Evolutionary conservation across 2,888 invertebrate genomes (phyloP).

Genomic region (Hirtodrosophila confusa): DNA sequence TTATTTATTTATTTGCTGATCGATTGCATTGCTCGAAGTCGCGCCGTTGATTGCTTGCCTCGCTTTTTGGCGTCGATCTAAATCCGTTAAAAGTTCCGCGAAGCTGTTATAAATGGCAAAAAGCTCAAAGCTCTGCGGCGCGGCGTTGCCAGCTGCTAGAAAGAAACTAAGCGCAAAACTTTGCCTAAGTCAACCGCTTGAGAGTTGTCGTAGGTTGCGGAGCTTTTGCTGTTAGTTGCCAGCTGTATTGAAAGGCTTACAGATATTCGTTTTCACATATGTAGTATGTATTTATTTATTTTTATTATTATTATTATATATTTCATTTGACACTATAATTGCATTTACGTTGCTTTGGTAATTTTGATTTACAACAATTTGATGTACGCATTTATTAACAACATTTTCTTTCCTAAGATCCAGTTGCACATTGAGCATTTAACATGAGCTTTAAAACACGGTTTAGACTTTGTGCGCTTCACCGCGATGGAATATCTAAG

Average conservation of each 20-base stretch:
- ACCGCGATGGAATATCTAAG: constrained; percentile 9
- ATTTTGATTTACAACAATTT: constrained; percentile 73
- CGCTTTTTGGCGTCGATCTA: constrained; percentile 72
- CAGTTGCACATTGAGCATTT: constrained; percentile 36
- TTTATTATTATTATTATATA: constrained; percentile 35
- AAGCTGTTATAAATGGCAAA: constrained; percentile 70
- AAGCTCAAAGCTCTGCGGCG: constrained; percentile 53
- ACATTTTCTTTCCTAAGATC: constrained; percentile 32
- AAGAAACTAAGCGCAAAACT: constrained; percentile 15
- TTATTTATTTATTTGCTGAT: constrained; percentile 33
- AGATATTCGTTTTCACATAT: constrained; percentile 16
- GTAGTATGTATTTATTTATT: constrained; percentile 17
- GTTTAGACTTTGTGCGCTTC: constrained; percentile 27
- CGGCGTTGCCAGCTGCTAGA: constrained; percentile 51
- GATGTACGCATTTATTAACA: constrained; percentile 50
- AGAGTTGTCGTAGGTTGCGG: constrained; percentile 51
- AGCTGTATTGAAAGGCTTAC: neutral
- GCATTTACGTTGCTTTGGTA: constrained; percentile 65
- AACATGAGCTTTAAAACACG: constrained; percentile 46
- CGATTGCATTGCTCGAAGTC: constrained; percentile 48
- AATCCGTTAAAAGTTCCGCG: constrained; percentile 71
- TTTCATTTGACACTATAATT: constrained; percentile 74
- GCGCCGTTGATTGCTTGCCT: constrained; percentile 55
- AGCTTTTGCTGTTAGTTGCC: constrained; percentile 35
- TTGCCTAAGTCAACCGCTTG: constrained; percentile 42